phyloP scores from a whole-genome alignment of 2,888 invertebrate species.

The Pegoplata infirma region DNA sequence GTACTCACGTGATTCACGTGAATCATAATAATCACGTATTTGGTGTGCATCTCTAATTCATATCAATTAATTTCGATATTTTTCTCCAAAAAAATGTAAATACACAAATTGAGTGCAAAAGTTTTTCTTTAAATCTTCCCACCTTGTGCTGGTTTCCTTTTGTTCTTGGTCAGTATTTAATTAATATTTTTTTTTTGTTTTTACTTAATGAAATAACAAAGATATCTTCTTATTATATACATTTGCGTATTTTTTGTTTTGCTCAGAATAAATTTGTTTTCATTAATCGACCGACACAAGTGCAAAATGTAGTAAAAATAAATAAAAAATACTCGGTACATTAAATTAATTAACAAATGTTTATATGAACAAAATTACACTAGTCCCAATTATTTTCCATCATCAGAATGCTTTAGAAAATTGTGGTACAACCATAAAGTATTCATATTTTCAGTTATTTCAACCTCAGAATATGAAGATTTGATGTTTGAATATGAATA shows the following conservation, averaged over 20 bases:
- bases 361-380: neutral
- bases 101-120: neutral
- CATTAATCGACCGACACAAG: no score
- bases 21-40: no score
- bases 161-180: neutral
- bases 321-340: no score
- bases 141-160: neutral
- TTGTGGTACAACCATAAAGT: no score
- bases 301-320: neutral
- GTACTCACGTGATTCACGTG: no score
- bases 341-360: neutral
- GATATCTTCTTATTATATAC: neutral
- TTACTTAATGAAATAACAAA: neutral
- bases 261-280: neutral
- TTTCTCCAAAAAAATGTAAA: neutral
- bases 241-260: neutral
- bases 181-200: neutral
- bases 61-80: neutral
- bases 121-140: neutral
- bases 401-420: no score
- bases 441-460: no score
- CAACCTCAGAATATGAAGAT: no score
- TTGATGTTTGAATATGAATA: no score
- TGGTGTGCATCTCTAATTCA: no score
- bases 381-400: no score